phyloP scores from a whole-genome alignment of 1,140 invertebrate species.

The Apis laboriosa region DNA sequence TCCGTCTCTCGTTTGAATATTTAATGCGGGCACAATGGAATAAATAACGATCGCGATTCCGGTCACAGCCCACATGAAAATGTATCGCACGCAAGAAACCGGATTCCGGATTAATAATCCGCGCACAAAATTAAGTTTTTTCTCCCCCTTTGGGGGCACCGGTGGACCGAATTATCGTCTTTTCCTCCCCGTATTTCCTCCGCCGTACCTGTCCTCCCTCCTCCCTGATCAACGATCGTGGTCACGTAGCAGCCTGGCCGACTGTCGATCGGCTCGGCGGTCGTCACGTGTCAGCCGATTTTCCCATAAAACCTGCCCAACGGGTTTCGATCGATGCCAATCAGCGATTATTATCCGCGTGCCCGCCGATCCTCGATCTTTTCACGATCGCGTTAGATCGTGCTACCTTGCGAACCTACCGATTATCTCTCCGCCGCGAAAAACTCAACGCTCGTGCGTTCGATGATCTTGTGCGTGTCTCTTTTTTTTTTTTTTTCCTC shows the following conservation, averaged over 20 bases:
- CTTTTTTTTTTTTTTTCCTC: background rate
- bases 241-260: constrained; percentile 56
- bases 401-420: constrained; percentile 35
- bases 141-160: background rate
- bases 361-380: constrained; percentile 54
- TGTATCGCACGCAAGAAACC: constrained; percentile 22
- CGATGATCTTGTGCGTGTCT: background rate
- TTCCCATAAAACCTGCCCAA: constrained; percentile 65
- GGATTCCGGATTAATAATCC: constrained; percentile 42
- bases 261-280: constrained; percentile 58
- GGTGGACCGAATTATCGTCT: constrained; percentile 39
- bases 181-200: constrained; percentile 1
- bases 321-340: constrained; percentile 66
- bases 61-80: background rate
- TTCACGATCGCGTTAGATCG: constrained; percentile 53
- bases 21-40: background rate
- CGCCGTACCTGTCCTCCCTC: constrained; percentile 39
- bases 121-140: constrained; percentile 17
- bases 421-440: constrained; percentile 37
- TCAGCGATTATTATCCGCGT: constrained; percentile 67
- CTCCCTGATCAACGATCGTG: constrained; percentile 57
- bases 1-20: constrained; percentile 14
- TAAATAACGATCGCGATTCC: constrained; percentile 19
- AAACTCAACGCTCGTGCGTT: constrained; percentile 14
- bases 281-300: constrained; percentile 67